phyloP scores from a whole-genome alignment of 1,140 invertebrate species.

The Zaprionus taronus region DNA sequence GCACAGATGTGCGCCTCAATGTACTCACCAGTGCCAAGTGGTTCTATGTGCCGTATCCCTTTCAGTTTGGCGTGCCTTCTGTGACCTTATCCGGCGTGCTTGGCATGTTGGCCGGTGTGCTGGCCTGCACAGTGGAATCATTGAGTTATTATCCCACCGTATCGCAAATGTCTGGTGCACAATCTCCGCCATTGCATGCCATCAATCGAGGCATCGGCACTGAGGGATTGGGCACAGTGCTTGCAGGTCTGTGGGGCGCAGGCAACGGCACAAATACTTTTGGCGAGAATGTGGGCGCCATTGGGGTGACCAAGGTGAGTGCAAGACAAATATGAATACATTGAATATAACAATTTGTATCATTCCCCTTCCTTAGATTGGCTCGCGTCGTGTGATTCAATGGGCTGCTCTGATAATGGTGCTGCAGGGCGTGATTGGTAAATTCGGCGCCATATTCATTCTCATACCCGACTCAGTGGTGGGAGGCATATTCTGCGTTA shows the following conservation, averaged over 20 bases:
- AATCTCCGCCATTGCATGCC: conserved; percentile 92
- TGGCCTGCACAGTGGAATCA: conserved; percentile 94
- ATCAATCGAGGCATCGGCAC: conserved; percentile 94
- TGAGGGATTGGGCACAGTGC: conserved; percentile 92
- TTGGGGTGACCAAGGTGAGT: conserved; percentile 89
- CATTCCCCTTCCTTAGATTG: conserved; percentile 87
- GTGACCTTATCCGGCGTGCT: conserved; percentile 88
- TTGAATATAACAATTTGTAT: not conserved
- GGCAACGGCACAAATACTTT: conserved; percentile 95
- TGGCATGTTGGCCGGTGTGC: conserved; percentile 93
- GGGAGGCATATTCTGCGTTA: conserved; percentile 93
- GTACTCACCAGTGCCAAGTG: conserved; percentile 91
- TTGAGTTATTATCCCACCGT: conserved; percentile 96
- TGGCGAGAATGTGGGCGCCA: conserved; percentile 95
- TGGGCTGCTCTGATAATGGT: conserved; percentile 92
- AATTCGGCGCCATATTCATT: conserved; percentile 94
- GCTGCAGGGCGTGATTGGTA: conserved; percentile 91
- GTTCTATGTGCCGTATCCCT: conserved; percentile 94
- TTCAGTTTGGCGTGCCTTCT: conserved; percentile 94
- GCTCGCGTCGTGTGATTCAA: conserved; percentile 93
- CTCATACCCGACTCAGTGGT: conserved; percentile 95
- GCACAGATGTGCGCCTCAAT: conserved; percentile 91
- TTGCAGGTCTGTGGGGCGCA: conserved; percentile 93
- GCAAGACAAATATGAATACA: not conserved
- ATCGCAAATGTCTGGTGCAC: conserved; percentile 91